Base-by-base conservation (phyloP, 2,888 invertebrate species). In the Eupithecia exiguata region DNA sequence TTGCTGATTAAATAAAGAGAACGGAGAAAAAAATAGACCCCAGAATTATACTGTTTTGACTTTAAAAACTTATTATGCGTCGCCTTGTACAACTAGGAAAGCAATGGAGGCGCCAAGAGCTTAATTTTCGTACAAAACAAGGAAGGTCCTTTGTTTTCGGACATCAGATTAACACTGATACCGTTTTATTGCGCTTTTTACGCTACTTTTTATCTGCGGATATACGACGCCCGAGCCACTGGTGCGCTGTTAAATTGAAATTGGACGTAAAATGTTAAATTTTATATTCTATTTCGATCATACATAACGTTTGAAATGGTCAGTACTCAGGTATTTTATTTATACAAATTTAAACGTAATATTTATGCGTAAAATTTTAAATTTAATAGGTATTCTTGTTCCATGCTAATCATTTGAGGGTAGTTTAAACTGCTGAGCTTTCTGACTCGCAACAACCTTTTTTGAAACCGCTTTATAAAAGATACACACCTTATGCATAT, bases 161-260 rank as follows among this genome's bases (percentile, higher is more conserved):
- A 72, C 75, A 72, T 68, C 68, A 75, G 70, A 72, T 75, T 63
- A 70, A 70, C 74, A 69, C 49, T 72, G 75, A 75, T 70, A 72
- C 70, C 75, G 62, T 75, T 75, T 75, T 72, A 75, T 75, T 70
- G 58, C 70, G 49, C 43, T 21, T 75, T 74, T 72, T 69, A 69
- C 40, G 46, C 16, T 25, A 67, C 53, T 70, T 75, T 66, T 72
- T 75, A 58, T 72, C 70, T 72, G 43, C 9, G 25, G 72, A 70
- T 40, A 69, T 74, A 70, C 70, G 63, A 43, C 70, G 53, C 46
- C 21, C 21, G 70, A 21, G 46, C 70, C 49, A 43, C 62, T 70
- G 73, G 73, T 67, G 70, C 43, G 53, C 14, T 70, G 65, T 71
- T 58, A 61, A 70, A 72, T 71, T 71, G 38, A 62, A 72, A 66